Base-by-base conservation (phyloP, 2,888 invertebrate species). In the Patella ulyssiponensis region DNA sequence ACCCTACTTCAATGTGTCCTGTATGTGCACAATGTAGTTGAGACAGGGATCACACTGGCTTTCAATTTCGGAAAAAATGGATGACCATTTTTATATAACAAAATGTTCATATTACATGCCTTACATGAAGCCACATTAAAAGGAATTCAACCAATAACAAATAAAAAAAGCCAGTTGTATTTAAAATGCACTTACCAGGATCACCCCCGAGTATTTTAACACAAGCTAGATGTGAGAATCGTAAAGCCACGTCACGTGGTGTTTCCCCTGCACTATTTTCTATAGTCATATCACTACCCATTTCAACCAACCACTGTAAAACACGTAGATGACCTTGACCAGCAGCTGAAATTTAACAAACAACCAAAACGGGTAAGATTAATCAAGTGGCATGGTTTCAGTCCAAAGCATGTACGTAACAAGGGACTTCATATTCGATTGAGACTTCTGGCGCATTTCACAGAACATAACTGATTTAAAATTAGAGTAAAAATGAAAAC, bases 261-360 rank as follows among this genome's bases (percentile, higher is more conserved):
- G 88, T 90, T 81, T 92, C 92, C 12, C 91, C 92, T 9, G 91
- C 89, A 58, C 88, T 83, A 82, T 92, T 92, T 5, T 86, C 84
- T 64, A 91, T 88, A 15, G 85, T 86, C 86, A 90, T 85, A 79
- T 91, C 90, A 54, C 91, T 91, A 15, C 92, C 92, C 89, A 91
- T 91, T 85, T 92, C 92, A 15, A 92, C 88, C 77, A 92, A 81
- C 92, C 92, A 92, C 79, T 91, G 90, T 73, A 92, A 84, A n/a
- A 92, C 82, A 71, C 90, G 87, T 0, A 91, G 77, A 80, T 92
- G 91, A 73, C 92, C 92, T 75, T 92, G 91, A 33, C 92, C 92
- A 71, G 92, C 91, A 79, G 92, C 92, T 92, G 83, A 33, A 81
- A 82, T 44, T 69, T 69, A 51, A 71, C 69, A 71, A 69, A 56